These are phyloP conservation scores for Aptenodytes forsteri DNA, from an alignment of 2,113 vertebrate species.

Conservation along the genomic window DNA sequence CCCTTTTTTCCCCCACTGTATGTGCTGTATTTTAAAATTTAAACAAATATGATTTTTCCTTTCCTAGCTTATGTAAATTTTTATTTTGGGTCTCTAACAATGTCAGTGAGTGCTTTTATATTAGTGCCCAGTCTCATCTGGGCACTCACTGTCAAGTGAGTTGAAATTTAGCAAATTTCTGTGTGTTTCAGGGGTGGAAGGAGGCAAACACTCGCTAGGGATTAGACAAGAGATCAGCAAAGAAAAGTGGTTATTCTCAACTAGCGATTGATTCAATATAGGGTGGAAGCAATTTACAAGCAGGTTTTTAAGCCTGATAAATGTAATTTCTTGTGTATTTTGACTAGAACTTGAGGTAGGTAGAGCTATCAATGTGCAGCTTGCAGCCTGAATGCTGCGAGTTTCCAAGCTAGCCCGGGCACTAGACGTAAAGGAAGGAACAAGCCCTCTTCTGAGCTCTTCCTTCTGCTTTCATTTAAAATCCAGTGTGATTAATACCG, in stretches of 20 bases:
- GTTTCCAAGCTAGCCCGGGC: neutral
- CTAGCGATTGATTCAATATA: neutral
- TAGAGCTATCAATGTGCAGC: neutral
- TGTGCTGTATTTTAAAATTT: neutral
- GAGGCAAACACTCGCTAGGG: neutral
- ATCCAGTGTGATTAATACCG: rapidly evolving
- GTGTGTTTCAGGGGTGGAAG: neutral
- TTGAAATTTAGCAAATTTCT: neutral
- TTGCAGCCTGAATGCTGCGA: rapidly evolving
- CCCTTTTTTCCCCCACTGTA: neutral
- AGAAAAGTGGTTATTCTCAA: neutral
- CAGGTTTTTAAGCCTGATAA: neutral
- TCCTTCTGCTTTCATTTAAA: neutral
- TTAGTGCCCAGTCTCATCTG: neutral
- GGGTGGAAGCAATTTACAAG: neutral
- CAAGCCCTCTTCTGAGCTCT: neutral
- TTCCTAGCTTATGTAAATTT: neutral
- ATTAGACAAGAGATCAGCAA: neutral
- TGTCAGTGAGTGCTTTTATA: neutral
- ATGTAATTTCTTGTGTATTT: neutral
- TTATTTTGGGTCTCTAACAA: neutral
- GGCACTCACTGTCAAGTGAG: neutral
- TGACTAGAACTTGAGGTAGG: neutral
- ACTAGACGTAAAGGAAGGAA: neutral
- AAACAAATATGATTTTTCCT: neutral